Base-by-base conservation (phyloP, 2,797 vertebrate species). In the Triplophysa yarkandensis region DNA sequence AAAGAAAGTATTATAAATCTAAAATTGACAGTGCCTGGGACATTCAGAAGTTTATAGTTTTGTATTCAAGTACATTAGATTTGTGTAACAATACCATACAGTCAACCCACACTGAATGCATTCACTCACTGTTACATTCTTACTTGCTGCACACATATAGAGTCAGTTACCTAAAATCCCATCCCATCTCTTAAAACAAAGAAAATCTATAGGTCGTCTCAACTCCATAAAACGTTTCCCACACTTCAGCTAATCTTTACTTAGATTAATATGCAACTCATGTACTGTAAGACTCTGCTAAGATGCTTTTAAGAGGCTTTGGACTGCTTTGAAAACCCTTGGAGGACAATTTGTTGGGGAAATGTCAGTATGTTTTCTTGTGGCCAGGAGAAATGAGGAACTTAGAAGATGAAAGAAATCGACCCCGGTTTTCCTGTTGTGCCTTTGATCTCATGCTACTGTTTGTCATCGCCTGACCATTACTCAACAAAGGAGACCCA, bases 371-470 rank as follows among this genome's bases (percentile, higher is more conserved):
- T 68, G 61, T 80, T 79, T 72, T 79, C 71, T 83, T 54, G 68
- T 4, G 28, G 27, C 63, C 79, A 74, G 70, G 76, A 72, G 77
- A 81, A 77, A 30, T 39, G 60, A 74, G 62, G 67, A 48, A 75
- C 69, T 78, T 76, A 78, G 75, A 68, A 78, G 66, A 80, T 71
- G 77, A 60, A 86, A 83, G 80, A 80, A 83, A 75, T 82, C 83
- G 74, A 34, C 64, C 73, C 70, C 60, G 73, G 36, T 74, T 74
- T 67, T 83, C 82, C 79, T 77, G 71, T 83, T 82, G 83, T 80
- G 81, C 76, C 79, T 69, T 82, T 86, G 67, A 74, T 77, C 54
- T 70, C 58, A 19, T 65, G 41, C 34, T 61, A 55, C 48, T 67
- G 36, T 36, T 82, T 54, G 27, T 19, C 71, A 71, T 72, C 77